phyloP scores from a whole-genome alignment of 2,797 vertebrate genomes.

The Astyanax mexicanus region DNA sequence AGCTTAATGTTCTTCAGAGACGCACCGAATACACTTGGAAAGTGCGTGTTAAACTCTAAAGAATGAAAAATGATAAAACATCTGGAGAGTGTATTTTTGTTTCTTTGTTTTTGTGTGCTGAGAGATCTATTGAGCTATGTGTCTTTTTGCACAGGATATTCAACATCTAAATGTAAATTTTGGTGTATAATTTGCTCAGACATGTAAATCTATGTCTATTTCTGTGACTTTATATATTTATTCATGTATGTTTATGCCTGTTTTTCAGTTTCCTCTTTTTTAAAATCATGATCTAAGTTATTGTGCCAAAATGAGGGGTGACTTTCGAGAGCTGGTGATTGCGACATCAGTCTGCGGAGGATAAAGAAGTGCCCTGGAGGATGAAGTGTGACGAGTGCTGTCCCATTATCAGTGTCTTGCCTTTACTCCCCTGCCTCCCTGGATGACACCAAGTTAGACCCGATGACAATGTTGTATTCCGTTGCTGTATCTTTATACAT shows the following conservation, averaged over 20 bases:
- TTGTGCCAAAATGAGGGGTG: constrained; percentile 69
- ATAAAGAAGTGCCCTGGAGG: constrained; percentile 70
- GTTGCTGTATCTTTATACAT: constrained; percentile 51
- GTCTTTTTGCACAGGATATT: constrained; percentile 62
- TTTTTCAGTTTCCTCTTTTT: constrained; percentile 52
- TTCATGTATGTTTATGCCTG: constrained; percentile 56
- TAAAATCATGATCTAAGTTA: constrained; percentile 64
- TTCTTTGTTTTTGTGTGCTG: no score
- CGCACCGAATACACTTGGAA: constrained; percentile 31
- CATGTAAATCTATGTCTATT: constrained; percentile 69
- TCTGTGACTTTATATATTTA: constrained; percentile 60
- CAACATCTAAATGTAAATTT: constrained; percentile 55
- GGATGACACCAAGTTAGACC: constrained; percentile 60
- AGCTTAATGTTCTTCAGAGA: not conserved
- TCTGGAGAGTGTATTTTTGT: no score
- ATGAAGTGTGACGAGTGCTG: constrained; percentile 64
- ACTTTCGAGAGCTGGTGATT: constrained; percentile 38
- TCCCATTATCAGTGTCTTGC: constrained; percentile 61
- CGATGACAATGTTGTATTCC: constrained; percentile 61
- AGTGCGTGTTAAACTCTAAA: constrained; percentile 19
- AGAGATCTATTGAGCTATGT: constrained; percentile 26
- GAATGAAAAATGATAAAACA: no score
- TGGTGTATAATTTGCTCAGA: constrained; percentile 63
- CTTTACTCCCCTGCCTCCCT: constrained; percentile 44
- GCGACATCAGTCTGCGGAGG: constrained; percentile 47